phyloP scores from a whole-genome alignment of 2,113 vertebrate genomes.

The Oryzias curvinotus region DNA sequence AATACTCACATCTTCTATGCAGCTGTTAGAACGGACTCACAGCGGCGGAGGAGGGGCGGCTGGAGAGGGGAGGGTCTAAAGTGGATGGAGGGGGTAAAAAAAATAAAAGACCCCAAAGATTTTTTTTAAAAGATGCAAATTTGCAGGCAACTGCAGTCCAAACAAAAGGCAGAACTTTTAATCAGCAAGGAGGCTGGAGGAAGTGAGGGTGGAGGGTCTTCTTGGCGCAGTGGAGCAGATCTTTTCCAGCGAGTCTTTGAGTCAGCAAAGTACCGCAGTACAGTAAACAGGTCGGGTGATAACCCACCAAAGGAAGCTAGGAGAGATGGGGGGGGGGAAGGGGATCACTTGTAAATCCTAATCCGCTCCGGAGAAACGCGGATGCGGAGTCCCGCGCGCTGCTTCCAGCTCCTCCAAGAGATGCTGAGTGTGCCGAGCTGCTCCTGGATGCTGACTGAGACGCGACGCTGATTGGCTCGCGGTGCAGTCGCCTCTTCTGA shows the following conservation, averaged over 20 bases:
- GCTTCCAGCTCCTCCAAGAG: constrained; percentile 37
- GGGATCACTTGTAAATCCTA: constrained; percentile 37
- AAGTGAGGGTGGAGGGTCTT: constrained; percentile 28
- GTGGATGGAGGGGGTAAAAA: constrained; percentile 10
- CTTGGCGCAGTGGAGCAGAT: constrained; percentile 50
- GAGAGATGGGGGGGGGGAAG: constrained; percentile 15
- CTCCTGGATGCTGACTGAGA: constrained; percentile 38
- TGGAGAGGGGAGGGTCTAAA: constrained; percentile 50
- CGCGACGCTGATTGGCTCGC: constrained; percentile 41
- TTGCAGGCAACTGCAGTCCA: constrained; percentile 25
- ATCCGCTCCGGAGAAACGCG: constrained; percentile 44
- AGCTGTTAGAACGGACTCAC: constrained; percentile 72
- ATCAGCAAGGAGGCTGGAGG: constrained; percentile 33
- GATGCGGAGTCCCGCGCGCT: constrained; percentile 25
- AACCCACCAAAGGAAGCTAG: constrained; percentile 37
- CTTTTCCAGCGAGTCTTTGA: constrained; percentile 35
- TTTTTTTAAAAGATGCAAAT: neutral
- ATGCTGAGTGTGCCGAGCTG: constrained; percentile 31
- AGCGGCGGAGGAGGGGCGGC: constrained; percentile 42
- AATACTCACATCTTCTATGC: constrained; percentile 79
- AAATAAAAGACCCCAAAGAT: constrained; percentile 18
- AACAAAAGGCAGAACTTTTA: constrained; percentile 29
- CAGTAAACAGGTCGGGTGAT: constrained; percentile 27
- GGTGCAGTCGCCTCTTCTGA: constrained; percentile 23
- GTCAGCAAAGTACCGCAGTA: constrained; percentile 70